Evolutionary conservation across 2,113 vertebrate species (phyloP), one percentile per base, ranked within the genome.

Genomic region (Upupa epops): DNA sequence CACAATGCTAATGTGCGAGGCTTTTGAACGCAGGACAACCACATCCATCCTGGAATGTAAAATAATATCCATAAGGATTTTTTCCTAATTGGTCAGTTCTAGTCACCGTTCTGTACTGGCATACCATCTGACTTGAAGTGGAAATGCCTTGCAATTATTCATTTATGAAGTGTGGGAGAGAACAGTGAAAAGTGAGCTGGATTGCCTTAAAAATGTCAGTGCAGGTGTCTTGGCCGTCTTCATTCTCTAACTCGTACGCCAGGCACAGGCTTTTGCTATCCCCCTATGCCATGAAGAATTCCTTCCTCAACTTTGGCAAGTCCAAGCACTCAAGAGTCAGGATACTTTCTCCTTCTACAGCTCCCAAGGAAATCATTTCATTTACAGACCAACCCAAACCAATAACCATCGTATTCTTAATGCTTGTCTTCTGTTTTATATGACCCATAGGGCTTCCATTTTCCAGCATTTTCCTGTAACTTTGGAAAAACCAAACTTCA

Each of bases 41-140:
- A 87, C 90, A 93, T 89, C 90, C 86, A 92, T 82, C 90, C 79
- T 89, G 89, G 88, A 89, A 94, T 92, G 69, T 76, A 66, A 86
- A 96, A 93, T 86, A 96, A 95, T 79, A 94, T 85, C 59, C 90
- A 76, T 55, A 69, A 76, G 64, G 84, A 90, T 66, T 88, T 93
- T 96, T 95, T 90, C 90, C 93, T 79, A 84, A 79, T 93, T 88
- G 60, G 78, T 95, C 86, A 89, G 66, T 56, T 66, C 88, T 74
- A 83, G 88, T 86, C 93, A 88, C 56, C 26, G 1, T 70, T 87
- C 80, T 81, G 92, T 69, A 73, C 77, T 82, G 66, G 88, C 77
- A 79, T 26, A 40, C 32, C 83, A 84, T 84, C 68, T 63, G 55
- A 87, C 74, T 84, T 59, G 51, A 82, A 89, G 77, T 3, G 76